These are phyloP conservation scores for Callinectes sapidus DNA, from an alignment of 2,888 invertebrate genomes.

Conservation along the genomic window DNA sequence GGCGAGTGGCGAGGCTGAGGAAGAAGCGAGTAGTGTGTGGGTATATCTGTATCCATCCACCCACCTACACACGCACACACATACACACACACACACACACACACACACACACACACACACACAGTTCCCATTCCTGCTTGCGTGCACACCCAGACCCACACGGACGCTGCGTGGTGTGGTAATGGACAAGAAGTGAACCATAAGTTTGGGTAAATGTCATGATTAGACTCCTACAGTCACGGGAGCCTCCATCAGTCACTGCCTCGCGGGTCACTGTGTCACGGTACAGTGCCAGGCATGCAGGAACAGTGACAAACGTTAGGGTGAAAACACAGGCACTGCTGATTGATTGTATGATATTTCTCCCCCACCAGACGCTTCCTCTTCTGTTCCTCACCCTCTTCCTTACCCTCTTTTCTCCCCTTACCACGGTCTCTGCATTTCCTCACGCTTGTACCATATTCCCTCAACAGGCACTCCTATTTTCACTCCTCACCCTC, in stretches of 20 bases:
- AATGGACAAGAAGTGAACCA: constrained; percentile 9
- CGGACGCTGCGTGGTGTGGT: constrained; percentile 1
- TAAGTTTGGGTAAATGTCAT: not conserved
- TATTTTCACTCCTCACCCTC: not conserved
- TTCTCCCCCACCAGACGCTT: not conserved
- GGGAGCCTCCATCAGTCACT: not conserved
- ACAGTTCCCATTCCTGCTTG: not conserved
- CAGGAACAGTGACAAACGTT: too few relatives aligned
- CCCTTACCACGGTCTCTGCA: not conserved
- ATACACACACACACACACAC: constrained; percentile 10
- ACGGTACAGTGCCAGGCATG: not conserved
- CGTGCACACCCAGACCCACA: not conserved
- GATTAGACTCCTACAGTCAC: not conserved
- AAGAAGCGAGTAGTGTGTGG: not conserved
- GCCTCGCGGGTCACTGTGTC: not conserved
- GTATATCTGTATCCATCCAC: not conserved
- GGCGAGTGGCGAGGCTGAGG: not conserved
- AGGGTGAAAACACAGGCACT: too few relatives aligned
- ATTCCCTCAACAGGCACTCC: not conserved
- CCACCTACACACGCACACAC: not conserved
- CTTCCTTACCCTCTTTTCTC: not conserved
- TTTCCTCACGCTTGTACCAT: not conserved
- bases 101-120: constrained; percentile 14
- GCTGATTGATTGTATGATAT: too few relatives aligned
- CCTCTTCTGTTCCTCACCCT: not conserved